Evolutionary conservation across 2,797 vertebrate genomes (phyloP).

Genomic region (Cynopterus sphinx): DNA sequence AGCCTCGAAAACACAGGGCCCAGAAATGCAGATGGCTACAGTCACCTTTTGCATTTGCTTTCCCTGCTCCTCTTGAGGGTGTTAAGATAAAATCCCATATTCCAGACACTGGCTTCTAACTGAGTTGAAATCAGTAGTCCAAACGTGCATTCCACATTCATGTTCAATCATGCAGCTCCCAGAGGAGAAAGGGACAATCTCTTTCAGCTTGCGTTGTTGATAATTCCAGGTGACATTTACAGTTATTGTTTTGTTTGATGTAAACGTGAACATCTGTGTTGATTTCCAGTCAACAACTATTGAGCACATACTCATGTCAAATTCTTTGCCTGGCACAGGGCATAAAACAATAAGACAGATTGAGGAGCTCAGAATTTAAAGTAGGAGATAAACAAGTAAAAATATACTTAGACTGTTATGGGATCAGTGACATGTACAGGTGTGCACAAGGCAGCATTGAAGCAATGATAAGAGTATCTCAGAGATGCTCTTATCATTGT

Average conservation of each 20-base stretch:
- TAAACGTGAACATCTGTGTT: background rate
- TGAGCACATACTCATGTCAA: background rate
- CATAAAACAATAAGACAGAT: background rate
- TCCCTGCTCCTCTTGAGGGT: background rate
- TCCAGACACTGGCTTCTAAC: background rate
- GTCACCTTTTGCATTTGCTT: background rate
- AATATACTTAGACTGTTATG: background rate
- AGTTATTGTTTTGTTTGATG: background rate
- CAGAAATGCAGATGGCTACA: background rate
- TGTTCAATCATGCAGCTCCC: background rate
- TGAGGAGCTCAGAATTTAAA: background rate
- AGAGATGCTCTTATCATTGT: too few species aligned
- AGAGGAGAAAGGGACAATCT: background rate
- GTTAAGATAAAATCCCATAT: background rate
- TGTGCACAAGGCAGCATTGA: background rate
- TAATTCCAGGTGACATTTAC: background rate
- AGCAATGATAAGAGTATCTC: background rate
- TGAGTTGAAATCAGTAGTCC: background rate
- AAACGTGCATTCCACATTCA: background rate
- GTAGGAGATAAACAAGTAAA: background rate
- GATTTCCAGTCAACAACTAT: background rate
- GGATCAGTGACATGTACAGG: background rate
- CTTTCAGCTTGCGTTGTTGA: background rate
- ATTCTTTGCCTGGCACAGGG: background rate
- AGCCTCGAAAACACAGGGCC: background rate